Evolutionary conservation across 1,140 invertebrate genomes (phyloP).

Genomic region (Cyclina sinensis): DNA sequence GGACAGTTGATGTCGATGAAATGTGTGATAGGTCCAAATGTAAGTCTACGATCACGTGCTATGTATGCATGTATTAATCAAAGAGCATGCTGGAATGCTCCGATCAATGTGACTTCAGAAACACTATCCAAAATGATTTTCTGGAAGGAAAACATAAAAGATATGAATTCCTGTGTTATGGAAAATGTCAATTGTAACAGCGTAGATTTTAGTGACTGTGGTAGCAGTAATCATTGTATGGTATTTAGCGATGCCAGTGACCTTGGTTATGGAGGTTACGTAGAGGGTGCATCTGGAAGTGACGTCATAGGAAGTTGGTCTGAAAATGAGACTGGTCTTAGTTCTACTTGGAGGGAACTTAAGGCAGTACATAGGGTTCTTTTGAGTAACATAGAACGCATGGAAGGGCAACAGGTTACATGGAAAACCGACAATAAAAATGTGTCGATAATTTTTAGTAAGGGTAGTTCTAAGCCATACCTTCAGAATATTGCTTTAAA

Average conservation of each 20-base stretch:
- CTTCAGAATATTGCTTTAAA: constrained; percentile 16
- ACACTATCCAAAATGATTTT: background rate
- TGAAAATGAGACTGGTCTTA: background rate
- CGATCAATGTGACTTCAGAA: background rate
- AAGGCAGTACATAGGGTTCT: constrained; percentile 17
- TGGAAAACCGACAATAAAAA: constrained; percentile 16
- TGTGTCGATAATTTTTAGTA: background rate
- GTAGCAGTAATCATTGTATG: constrained; percentile 3
- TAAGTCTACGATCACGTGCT: background rate
- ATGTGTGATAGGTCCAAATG: background rate
- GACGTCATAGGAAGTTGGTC: background rate
- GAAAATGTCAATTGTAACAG: background rate
- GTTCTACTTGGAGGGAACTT: constrained; percentile 16
- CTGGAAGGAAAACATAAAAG: constrained; percentile 16
- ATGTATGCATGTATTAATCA: constrained; percentile 15
- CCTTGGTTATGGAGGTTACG: background rate
- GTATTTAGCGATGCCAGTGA: background rate
- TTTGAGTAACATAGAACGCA: background rate
- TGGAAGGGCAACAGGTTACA: background rate
- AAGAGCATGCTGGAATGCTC: constrained; percentile 31
- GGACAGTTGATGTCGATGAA: constrained; percentile 32
- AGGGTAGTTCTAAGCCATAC: background rate
- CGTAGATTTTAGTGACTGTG: background rate
- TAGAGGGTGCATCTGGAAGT: background rate
- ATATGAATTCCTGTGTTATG: background rate